These are phyloP conservation scores for Cyprinodon tularosa DNA, from an alignment of 2,113 vertebrate genomes.

Conservation along the genomic window DNA sequence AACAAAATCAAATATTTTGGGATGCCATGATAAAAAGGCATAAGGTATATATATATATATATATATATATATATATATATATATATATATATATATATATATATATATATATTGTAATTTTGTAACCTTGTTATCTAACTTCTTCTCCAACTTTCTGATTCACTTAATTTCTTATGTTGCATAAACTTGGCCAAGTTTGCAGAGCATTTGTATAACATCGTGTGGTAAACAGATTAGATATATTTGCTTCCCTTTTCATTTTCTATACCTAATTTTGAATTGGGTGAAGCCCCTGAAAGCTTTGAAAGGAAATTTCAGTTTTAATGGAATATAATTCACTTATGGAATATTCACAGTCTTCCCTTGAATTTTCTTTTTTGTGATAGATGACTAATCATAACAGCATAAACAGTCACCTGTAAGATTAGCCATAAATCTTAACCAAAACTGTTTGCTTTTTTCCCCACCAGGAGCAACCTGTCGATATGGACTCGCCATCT, in stretches of 20 bases:
- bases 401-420: conserved; percentile 90
- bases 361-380: conserved; percentile 79
- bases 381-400: conserved; percentile 93
- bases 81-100: too few relatives aligned
- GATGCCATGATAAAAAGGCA: too few relatives aligned
- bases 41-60: too few relatives aligned
- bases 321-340: conserved; percentile 39
- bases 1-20: too few relatives aligned
- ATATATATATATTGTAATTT: conserved; percentile 33
- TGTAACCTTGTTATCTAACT: conserved; percentile 75
- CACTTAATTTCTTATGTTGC: conserved; percentile 75
- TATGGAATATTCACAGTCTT: conserved; percentile 37
- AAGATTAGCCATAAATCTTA: conserved; percentile 96
- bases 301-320: conserved; percentile 45
- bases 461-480: conserved; percentile 92
- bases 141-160: conserved; percentile 76
- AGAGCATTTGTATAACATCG: conserved; percentile 47
- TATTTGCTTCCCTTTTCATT: conserved; percentile 39
- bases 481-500: conserved; percentile 94
- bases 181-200: conserved; percentile 71
- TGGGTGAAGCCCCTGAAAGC: conserved; percentile 53
- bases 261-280: conserved; percentile 27
- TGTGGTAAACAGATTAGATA: conserved; percentile 56
- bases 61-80: too few relatives aligned
- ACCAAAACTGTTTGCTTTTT: conserved; percentile 87